Base-by-base conservation (phyloP, 2,113 vertebrate genomes). In the Mystacornis crossleyi region DNA sequence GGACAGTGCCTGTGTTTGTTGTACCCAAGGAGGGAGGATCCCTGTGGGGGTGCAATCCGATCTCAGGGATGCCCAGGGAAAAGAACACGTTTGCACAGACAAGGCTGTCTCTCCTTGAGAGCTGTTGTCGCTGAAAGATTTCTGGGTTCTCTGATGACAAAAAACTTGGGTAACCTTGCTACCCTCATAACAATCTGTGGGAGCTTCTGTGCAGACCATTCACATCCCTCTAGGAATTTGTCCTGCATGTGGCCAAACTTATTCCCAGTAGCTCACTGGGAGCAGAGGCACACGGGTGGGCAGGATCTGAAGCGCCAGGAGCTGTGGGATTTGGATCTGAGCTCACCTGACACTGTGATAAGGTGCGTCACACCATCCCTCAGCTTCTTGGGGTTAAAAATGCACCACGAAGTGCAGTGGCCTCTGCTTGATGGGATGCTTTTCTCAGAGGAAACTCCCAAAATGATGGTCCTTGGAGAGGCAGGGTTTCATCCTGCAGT, bases 161-260 rank as follows among this genome's bases (percentile, higher is more conserved):
- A 45, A 34, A 43, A 9, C 33, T 45, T 5, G 0, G 33, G 48
- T 19, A 48, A 54, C 40, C 54, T 38, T 75, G 65, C 28, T 77
- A 28, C 25, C 23, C 11, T 54, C 12, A 10, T 55, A 50, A 25
- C 1, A 4, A 6, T 34, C 36, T 15, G 6, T 42, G 50, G 38
- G 23, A 72, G 10, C 57, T 72, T 69, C 51, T 50, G 18, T 40
- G 36, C 53, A 50, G 79, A 28, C 34, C 43, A 4, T 17, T 21
- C 24, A 2, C 13, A 12, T 78, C 74, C 25, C 3, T 3, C n/a
- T 48, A 51, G 74, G 60, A 73, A 13, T 13, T 47, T 53, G 54
- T 55, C 40, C 38, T 51, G 11, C 0, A 0, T 65, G 31, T 70
- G 47, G n/a, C 48, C 57, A 45, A 0, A 28, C 5, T 42, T 20